Base-by-base conservation (phyloP, 2,888 invertebrate species). In the Cordilura impudica region DNA sequence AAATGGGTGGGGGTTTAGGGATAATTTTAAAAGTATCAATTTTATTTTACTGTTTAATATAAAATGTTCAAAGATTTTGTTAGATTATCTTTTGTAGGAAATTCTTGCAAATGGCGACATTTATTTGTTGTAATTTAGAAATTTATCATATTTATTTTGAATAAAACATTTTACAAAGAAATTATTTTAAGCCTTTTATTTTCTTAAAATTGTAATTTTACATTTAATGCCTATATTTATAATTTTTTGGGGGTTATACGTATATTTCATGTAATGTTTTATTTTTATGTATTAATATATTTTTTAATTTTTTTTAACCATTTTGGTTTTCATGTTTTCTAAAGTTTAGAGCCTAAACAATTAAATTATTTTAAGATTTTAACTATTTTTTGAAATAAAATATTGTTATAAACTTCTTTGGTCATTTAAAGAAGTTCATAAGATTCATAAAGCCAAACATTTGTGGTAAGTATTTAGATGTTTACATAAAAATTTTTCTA, bases 61-160 rank as follows among this genome's bases (percentile, higher is more conserved):
- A 49, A 45, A 26, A 35, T 63, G 16, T 72, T 60, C 21, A 65
- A 72, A 54, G 71, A 74, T 77, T 82, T 72, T 47, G 51, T 56
- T 73, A 45, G 56, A 23, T 26, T 29, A 61, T 72, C 78, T 58
- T 58, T 65, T 77, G 39, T 69, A 60, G 35, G 39, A 31, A 65
- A 49, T 61, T 8, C 31, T 53, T 87, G 88, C 88, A 88, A 88
- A 88, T 88, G 88, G 88, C 88, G 88, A 88, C 88, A 88, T 87
- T 83, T 85, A 81, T 77, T 81, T 74, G 82, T 85, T 87, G 12
- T 4, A n/a, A 39, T n/a, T 87, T 87, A 85, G 86, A 86, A 86
- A 87, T 87, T 87, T 86, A 86, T 86, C 72, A 53, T 45, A 43
- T 73, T 77, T 70, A 26, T 65, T 39, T 53, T 35, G 81, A 78